phyloP scores from a whole-genome alignment of 1,140 invertebrate genomes.

The Musca vetustissima region DNA sequence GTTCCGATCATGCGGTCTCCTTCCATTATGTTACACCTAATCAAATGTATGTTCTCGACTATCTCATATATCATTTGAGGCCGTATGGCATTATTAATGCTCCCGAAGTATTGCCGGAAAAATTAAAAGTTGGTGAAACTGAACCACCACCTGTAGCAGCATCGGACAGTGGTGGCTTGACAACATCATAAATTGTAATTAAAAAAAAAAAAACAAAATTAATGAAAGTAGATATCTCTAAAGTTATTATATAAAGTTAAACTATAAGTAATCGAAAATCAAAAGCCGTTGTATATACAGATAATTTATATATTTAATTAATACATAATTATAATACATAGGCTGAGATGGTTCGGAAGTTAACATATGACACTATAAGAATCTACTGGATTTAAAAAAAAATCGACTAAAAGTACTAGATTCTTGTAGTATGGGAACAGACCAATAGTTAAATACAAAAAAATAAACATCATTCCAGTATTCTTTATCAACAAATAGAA shows the following conservation, averaged over 20 bases:
- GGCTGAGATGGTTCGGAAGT: no score
- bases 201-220: neutral
- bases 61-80: constrained; percentile 92
- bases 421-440: no score
- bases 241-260: neutral
- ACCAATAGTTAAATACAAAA: no score
- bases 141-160: constrained; percentile 32
- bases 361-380: no score
- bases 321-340: no score
- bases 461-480: no score
- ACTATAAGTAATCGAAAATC: no score
- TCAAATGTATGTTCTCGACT: constrained; percentile 95
- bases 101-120: constrained; percentile 41
- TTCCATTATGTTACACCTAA: constrained; percentile 95
- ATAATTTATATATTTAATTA: no score
- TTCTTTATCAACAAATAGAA: no score
- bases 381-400: no score
- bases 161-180: neutral
- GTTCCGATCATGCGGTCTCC: constrained; percentile 92
- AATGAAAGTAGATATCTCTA: neutral
- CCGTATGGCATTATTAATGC: constrained; percentile 71
- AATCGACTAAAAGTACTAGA: no score
- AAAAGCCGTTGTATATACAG: no score
- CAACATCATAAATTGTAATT: neutral
- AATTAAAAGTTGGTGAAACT: constrained; percentile 41